phyloP scores from a whole-genome alignment of 30 jellyfish, hydroid and myxozoan genomes.

The Hydractinia echinata region DNA sequence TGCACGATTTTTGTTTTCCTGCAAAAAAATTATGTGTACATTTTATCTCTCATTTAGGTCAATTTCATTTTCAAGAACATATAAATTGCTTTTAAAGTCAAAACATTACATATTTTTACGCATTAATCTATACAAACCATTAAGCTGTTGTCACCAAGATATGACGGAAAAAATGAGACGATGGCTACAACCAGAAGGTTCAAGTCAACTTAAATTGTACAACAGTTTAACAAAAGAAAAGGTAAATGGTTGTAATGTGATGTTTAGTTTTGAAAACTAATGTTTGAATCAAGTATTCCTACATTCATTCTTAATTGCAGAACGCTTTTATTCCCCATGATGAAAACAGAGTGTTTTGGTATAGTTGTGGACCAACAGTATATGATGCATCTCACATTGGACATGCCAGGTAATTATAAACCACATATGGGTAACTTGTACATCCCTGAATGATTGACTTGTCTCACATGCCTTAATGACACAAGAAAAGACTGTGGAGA shows the following conservation, averaged over 20 bases:
- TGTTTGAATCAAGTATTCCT: neutral
- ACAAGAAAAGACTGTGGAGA: no score
- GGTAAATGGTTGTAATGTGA: slow-evolving; percentile 34
- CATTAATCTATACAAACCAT: no score
- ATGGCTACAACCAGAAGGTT: slow-evolving; percentile 76
- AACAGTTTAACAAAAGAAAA: slow-evolving; percentile 80
- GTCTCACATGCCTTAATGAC: no score
- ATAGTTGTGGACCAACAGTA: slow-evolving; percentile 99
- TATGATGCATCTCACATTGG: slow-evolving; percentile 99
- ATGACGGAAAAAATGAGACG: slow-evolving; percentile 40
- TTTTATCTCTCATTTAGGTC: no score
- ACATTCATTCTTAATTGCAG: slow-evolving; percentile 33
- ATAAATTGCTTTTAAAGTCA: no score
- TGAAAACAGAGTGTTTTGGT: slow-evolving; percentile 81
- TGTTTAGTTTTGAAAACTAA: neutral
- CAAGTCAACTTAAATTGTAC: slow-evolving; percentile 56
- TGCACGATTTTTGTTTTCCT: no score
- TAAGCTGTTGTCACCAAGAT: no score
- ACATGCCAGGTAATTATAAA: slow-evolving; percentile 84
- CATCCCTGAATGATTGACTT: no score
- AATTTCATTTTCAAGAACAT: no score
- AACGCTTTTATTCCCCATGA: slow-evolving; percentile 69
- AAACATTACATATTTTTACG: no score
- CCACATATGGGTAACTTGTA: neutral
- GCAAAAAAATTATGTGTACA: no score